These are phyloP conservation scores for Trichopria drosophilae DNA, from an alignment of 2,888 invertebrate genomes.

Conservation along the genomic window DNA sequence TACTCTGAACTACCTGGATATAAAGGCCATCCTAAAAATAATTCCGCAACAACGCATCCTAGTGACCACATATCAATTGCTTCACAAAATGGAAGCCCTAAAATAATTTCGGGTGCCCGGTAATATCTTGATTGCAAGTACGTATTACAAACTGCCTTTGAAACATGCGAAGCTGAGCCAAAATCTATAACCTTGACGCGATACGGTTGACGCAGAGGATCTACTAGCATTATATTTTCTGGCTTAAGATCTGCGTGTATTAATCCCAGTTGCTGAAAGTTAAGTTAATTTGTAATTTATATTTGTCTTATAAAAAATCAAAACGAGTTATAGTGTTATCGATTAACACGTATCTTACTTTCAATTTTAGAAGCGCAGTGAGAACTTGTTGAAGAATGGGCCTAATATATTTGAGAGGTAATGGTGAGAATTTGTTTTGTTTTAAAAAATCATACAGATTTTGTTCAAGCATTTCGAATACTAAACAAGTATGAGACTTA, in stretches of 20 bases:
- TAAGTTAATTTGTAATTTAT: conserved; percentile 28
- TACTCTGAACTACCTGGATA: conserved; percentile 99
- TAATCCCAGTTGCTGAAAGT: conserved; percentile 88
- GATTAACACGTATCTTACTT: too few relatives aligned
- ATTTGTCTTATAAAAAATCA: too few relatives aligned
- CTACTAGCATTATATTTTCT: conserved; percentile 99
- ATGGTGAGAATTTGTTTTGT: conserved; percentile 98
- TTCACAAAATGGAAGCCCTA: conserved; percentile 98
- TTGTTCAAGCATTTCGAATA: conserved; percentile 99
- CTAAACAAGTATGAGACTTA: conserved; percentile 98
- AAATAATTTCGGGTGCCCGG: conserved; percentile 94
- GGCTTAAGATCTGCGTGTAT: conserved; percentile 99
- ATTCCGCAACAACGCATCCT: conserved; percentile 98
- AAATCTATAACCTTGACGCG: conserved; percentile 99
- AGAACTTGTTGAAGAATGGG: conserved; percentile 98
- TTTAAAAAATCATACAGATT: conserved; percentile 99
- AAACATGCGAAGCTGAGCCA: conserved; percentile 98
- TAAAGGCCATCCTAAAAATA: conserved; percentile 98
- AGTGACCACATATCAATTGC: conserved; percentile 99
- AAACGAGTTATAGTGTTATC: too few relatives aligned
- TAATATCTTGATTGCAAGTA: conserved; percentile 99
- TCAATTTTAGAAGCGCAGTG: conserved; percentile 83
- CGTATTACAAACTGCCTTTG: conserved; percentile 99
- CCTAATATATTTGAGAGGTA: conserved; percentile 97
- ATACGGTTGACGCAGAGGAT: conserved; percentile 96